Base-by-base conservation (phyloP, 2,113 vertebrate species). In the Boulengeromyrus knoepffleri region DNA sequence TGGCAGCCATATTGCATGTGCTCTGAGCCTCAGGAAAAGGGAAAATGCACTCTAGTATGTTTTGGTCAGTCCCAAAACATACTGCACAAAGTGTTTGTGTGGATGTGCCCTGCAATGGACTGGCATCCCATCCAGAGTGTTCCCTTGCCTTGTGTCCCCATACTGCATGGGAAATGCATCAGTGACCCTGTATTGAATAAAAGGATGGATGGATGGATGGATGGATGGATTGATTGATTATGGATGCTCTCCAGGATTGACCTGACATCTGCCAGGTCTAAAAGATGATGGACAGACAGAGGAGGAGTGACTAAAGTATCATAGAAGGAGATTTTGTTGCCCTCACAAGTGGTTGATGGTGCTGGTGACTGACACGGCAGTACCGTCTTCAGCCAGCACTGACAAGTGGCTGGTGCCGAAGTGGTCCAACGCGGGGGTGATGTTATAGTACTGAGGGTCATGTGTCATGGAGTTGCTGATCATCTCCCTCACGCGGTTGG, bases 301-400 rank as follows among this genome's bases (percentile, higher is more conserved):
- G 80, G 46, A 36, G 19, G 45, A 85, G 21, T 46, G 45, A 47
- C 7, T 9, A 24, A 47, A 47, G 83, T 85, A 47, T 85, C 24
- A 47, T 0, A 47, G 19, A 21, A 24, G 83, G 39, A 45, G 42
- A 42, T 85, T 56, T 10, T 47, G 24, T 80, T 31, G 2, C 85
- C 89, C 94, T 97, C 93, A 98, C 97, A 97, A 62, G 17, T 95
- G 94, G 93, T 98, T 98, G 93, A 98, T 98, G 92, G 97, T 97
- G 95, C 98, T 98, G 90, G 97, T 98, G 93, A 96, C 97, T 0
- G 98, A 97, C 49, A 98, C 97, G 0, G 96, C 97, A 17, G 96
- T 96, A 85, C 97, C 97, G 0, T 98, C 96, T 31, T 93, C 92
- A 24, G 96, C 96, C 0, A 98, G 90, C 70, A 97, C 96, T 0